Evolutionary conservation across 2,888 invertebrate genomes (phyloP).

Genomic region (Eubasilissa splendida): DNA sequence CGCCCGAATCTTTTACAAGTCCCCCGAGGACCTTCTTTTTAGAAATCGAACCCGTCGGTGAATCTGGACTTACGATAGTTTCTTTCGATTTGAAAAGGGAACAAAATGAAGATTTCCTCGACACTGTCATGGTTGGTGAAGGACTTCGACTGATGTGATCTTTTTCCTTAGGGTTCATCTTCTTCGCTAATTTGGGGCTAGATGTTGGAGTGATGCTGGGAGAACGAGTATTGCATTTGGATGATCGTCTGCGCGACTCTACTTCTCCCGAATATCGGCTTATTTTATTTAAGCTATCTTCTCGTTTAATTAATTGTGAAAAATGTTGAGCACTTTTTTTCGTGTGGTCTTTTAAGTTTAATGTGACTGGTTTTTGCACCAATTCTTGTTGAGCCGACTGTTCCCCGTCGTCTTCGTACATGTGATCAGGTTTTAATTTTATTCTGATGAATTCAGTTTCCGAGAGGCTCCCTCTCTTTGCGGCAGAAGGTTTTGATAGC

Average conservation of each 20-base stretch:
- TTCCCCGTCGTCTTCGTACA: conserved; percentile 76
- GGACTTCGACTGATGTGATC: conserved; percentile 72
- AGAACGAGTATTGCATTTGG: conserved; percentile 53
- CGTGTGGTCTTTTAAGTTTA: conserved; percentile 62
- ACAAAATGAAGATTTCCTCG: conserved; percentile 86
- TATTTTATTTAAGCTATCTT: conserved; percentile 59
- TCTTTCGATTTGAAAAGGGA: conserved; percentile 85
- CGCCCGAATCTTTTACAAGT: conserved; percentile 60
- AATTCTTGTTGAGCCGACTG: conserved; percentile 62
- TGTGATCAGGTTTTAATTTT: conserved; percentile 82
- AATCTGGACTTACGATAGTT: conserved; percentile 76
- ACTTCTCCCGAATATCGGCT: conserved; percentile 57
- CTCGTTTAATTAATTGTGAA: conserved; percentile 64
- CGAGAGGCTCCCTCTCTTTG: conserved; percentile 61
- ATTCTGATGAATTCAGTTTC: conserved; percentile 76
- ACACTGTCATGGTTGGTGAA: conserved; percentile 79
- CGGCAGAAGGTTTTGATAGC: conserved; percentile 61
- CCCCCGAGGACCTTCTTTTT: conserved; percentile 56
- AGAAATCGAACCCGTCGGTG: conserved; percentile 69
- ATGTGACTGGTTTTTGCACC: conserved; percentile 61
- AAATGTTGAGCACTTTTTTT: conserved; percentile 66
- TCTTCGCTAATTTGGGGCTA: conserved; percentile 68
- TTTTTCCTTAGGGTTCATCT: conserved; percentile 56
- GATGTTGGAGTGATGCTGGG: conserved; percentile 62
- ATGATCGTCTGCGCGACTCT: conserved; percentile 57